A percentile compares a stretch with the other conserved stretches of the same genome.
Evolutionary conservation across 1,140 invertebrate genomes (phyloP).

Genomic region (Eriosoma lanigerum): DNA sequence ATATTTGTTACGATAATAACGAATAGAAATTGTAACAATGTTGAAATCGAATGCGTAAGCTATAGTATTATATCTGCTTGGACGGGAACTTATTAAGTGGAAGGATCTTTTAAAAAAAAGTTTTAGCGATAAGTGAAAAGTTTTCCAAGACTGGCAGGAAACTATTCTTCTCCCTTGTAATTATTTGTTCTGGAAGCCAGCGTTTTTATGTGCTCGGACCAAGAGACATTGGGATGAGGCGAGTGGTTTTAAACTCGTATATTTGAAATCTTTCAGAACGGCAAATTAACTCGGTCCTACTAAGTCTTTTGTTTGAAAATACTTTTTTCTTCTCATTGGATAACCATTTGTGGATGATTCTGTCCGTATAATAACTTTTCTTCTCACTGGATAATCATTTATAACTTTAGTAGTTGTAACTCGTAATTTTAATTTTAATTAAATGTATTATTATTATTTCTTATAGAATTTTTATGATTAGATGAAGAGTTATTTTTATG

Average conservation of each 20-base stretch:
- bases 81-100: constrained; percentile 36
- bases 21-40: constrained; percentile 20
- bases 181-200: constrained; percentile 36
- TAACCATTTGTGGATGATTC: background rate
- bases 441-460: background rate
- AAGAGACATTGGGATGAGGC: background rate
- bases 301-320: constrained; percentile 39
- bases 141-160: constrained; percentile 30
- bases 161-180: constrained; percentile 40
- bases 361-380: constrained; percentile 20
- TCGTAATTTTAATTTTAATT: background rate
- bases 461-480: background rate
- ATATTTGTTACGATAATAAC: background rate
- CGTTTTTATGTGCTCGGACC: constrained; percentile 31
- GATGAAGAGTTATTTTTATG: background rate
- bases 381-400: constrained; percentile 26
- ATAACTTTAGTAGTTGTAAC: background rate
- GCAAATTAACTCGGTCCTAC: constrained; percentile 35
- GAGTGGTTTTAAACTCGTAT: constrained; percentile 35
- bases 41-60: background rate
- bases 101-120: constrained; percentile 29
- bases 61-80: constrained; percentile 20
- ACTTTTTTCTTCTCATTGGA: constrained; percentile 20
- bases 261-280: constrained; percentile 40
- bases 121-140: constrained; percentile 44